A percentile compares a stretch with the other conserved stretches of the same genome.
Conservation (phyloP, 2,888 invertebrate genomes). For the Ariolimax columbianus region DNA sequence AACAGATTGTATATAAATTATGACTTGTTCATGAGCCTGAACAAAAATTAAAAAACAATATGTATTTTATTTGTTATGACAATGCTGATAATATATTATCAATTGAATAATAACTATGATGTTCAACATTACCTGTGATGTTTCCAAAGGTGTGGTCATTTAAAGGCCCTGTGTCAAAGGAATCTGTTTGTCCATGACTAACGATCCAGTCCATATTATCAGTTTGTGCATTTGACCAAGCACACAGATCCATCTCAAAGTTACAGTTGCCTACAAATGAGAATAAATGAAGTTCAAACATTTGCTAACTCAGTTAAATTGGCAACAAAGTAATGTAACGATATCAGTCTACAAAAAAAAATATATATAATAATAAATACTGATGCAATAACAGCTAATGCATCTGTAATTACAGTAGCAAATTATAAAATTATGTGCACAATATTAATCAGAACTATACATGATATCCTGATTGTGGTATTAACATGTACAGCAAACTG, state of each 20-base stretch:
- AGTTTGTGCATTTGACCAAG: slow-evolving; percentile 65
- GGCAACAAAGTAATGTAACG: background rate
- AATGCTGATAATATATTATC: too few relatives aligned
- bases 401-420: too few relatives aligned
- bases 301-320: background rate
- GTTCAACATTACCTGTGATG: slow-evolving; percentile 1
- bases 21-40: too few relatives aligned
- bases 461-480: too few relatives aligned
- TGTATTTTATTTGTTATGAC: too few relatives aligned
- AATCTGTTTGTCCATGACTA: slow-evolving; percentile 62
- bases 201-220: slow-evolving; percentile 68
- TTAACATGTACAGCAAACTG: too few relatives aligned
- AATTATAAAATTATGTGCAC: too few relatives aligned
- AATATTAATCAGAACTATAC: too few relatives aligned
- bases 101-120: background rate
- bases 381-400: too few relatives aligned
- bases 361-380: too few relatives aligned
- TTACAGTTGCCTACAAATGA: slow-evolving; percentile 64
- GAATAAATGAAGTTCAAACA: background rate
- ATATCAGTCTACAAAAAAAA: background rate
- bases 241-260: slow-evolving; percentile 70
- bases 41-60: too few relatives aligned
- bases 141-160: slow-evolving; percentile 65
- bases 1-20: too few relatives aligned
- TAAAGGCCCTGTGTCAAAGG: slow-evolving; percentile 71